These are phyloP conservation scores for Pipra filicauda DNA, from an alignment of 2,113 vertebrate species.

Conservation along the genomic window DNA sequence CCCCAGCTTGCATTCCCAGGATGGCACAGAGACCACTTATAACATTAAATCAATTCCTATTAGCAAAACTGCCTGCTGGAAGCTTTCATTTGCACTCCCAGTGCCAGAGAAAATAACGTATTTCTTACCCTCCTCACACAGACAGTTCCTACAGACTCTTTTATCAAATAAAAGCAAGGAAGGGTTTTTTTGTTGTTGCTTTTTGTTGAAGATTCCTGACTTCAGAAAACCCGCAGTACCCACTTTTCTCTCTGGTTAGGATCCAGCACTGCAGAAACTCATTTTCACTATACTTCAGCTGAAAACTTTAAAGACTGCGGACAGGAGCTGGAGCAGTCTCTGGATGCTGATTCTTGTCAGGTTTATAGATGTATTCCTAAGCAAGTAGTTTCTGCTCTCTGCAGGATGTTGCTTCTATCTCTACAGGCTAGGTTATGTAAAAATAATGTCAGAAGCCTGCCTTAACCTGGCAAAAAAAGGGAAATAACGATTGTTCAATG, in stretches of 20 bases:
- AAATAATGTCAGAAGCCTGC: slow-evolving; percentile 43
- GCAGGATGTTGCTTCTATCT: slow-evolving; percentile 63
- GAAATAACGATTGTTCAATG: background rate
- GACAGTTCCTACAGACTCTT: background rate
- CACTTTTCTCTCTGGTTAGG: slow-evolving; percentile 37
- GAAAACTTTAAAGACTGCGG: slow-evolving; percentile 63
- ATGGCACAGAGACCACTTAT: background rate
- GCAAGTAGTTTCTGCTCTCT: slow-evolving; percentile 61
- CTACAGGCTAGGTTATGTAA: slow-evolving; percentile 55
- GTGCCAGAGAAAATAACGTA: background rate
- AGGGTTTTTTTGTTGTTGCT: background rate
- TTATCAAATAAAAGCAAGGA: background rate
- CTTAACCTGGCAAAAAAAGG: slow-evolving; percentile 36
- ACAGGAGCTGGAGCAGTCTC: slow-evolving; percentile 62
- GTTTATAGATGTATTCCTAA: slow-evolving; percentile 69
- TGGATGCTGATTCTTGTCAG: slow-evolving; percentile 69
- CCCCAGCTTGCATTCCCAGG: background rate
- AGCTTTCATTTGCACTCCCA: background rate
- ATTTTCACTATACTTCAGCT: slow-evolving; percentile 57
- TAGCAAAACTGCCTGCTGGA: background rate
- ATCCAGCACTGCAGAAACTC: slow-evolving; percentile 65
- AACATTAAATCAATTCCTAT: background rate
- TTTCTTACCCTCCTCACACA: background rate
- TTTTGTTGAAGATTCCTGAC: slow-evolving; percentile 18
- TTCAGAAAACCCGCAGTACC: slow-evolving; percentile 25